A percentile compares a stretch with the other conserved stretches of the same genome.
These are phyloP conservation scores for Plecotus auritus DNA, from an alignment of 2,113 vertebrate genomes.

Conservation along the genomic window DNA sequence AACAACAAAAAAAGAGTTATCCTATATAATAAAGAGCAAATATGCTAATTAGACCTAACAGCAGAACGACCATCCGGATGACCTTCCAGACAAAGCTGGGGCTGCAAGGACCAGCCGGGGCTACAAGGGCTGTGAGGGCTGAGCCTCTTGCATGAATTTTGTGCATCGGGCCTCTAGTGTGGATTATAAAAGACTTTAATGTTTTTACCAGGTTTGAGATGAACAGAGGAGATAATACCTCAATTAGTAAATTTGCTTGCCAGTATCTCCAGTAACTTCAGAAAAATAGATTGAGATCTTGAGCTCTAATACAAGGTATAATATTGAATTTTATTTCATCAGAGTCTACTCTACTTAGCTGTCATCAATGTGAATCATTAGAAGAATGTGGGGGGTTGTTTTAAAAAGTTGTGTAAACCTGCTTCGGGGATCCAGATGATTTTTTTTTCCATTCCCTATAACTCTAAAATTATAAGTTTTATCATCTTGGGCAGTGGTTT, in stretches of 20 bases:
- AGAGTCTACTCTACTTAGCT: neutral
- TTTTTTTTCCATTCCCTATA: neutral
- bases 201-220: neutral
- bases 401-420: neutral
- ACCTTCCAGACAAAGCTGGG: too few species aligned
- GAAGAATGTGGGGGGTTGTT: neutral
- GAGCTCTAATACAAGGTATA: neutral
- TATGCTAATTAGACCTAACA: too few species aligned
- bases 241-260: neutral
- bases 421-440: neutral
- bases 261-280: neutral
- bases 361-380: neutral
- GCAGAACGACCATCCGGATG: too few species aligned
- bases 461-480: neutral
- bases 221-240: neutral
- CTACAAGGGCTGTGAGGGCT: too few species aligned
- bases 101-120: too few species aligned
- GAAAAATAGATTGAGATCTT: slow-evolving; percentile 28
- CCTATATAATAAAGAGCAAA: too few species aligned
- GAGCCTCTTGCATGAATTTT: too few species aligned
- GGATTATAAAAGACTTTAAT: neutral
- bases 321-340: neutral
- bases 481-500: neutral
- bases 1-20: too few species aligned
- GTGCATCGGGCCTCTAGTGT: too few species aligned